phyloP scores from a whole-genome alignment of 2,113 vertebrate species.

The Bambusicola thoracicus region DNA sequence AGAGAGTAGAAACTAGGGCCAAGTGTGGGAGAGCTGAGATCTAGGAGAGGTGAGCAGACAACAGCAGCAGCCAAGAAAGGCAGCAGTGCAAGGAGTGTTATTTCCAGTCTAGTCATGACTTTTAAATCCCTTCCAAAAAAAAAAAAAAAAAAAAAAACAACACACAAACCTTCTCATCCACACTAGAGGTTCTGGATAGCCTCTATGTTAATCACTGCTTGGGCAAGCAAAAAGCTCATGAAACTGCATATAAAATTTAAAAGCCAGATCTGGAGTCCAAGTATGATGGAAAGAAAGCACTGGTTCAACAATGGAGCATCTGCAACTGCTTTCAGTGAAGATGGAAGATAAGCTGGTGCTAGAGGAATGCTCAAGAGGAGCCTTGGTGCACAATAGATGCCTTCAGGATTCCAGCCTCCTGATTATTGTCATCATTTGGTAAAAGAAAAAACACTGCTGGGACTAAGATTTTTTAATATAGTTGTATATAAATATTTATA shows the following conservation, averaged over 20 bases:
- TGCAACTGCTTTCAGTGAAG: constrained; percentile 44
- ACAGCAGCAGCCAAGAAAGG: constrained; percentile 23
- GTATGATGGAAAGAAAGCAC: constrained; percentile 11
- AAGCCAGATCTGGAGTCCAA: background rate
- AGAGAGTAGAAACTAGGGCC: constrained; percentile 8
- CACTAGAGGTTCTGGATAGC: constrained; percentile 5
- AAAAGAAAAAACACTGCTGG: background rate
- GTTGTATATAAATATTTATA: background rate
- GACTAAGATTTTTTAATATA: background rate
- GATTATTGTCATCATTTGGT: background rate
- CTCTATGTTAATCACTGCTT: constrained; percentile 26
- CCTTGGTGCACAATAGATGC: background rate
- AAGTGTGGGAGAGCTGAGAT: constrained; percentile 21
- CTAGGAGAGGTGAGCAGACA: constrained; percentile 47
- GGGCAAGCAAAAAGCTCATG: constrained; percentile 38
- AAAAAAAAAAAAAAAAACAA: too few species aligned
- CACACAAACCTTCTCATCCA: constrained; percentile 16
- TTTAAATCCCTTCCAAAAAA: background rate
- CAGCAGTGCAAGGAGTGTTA: constrained; percentile 14
- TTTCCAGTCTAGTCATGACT: constrained; percentile 27
- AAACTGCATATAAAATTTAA: background rate
- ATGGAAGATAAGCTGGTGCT: constrained; percentile 13
- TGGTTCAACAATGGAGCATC: constrained; percentile 20
- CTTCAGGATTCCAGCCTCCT: background rate
- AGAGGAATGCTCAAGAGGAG: background rate